Conservation (phyloP, 30 jellyfish, hydroid and myxozoan species). For the Sanderia malayensis region DNA sequence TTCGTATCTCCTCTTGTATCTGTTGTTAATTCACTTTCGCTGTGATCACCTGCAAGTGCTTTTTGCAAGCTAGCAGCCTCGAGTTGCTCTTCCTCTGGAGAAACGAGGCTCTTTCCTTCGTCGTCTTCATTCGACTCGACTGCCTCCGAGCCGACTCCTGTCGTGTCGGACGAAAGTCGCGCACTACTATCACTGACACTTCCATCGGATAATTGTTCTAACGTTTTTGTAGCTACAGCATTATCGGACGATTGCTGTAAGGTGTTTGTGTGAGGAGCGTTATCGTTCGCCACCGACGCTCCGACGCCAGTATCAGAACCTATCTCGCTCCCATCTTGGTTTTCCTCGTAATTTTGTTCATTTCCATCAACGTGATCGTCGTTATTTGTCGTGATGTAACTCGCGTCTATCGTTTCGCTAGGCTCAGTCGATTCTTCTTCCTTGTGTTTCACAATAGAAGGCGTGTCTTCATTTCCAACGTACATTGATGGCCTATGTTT, state of each 20-base stretch:
- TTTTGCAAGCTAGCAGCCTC: background rate
- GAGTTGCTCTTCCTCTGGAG: background rate
- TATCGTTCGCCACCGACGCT: background rate
- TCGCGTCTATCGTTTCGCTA: constrained; percentile 53
- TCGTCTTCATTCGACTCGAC: constrained; percentile 7
- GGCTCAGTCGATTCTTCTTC: constrained; percentile 17
- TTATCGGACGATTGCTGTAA: too few relatives aligned
- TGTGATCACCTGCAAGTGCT: constrained; percentile 5
- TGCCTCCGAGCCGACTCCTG: background rate
- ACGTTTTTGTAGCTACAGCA: too few relatives aligned
- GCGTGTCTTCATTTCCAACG: constrained; percentile 62
- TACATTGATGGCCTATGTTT: constrained; percentile 23
- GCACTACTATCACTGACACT: background rate
- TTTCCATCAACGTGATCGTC: background rate
- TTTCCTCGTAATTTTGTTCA: too few relatives aligned
- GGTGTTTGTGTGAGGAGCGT: too few relatives aligned
- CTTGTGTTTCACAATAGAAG: constrained; percentile 11
- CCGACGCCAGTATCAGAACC: too few relatives aligned
- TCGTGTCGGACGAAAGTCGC: background rate
- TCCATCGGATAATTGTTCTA: background rate
- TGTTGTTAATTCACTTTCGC: background rate
- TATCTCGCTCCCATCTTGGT: too few relatives aligned
- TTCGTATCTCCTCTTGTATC: constrained; percentile 28
- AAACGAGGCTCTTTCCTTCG: background rate
- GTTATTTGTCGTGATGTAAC: constrained; percentile 5